phyloP scores from a whole-genome alignment of 2,797 vertebrate species.

The Catharus ustulatus region DNA sequence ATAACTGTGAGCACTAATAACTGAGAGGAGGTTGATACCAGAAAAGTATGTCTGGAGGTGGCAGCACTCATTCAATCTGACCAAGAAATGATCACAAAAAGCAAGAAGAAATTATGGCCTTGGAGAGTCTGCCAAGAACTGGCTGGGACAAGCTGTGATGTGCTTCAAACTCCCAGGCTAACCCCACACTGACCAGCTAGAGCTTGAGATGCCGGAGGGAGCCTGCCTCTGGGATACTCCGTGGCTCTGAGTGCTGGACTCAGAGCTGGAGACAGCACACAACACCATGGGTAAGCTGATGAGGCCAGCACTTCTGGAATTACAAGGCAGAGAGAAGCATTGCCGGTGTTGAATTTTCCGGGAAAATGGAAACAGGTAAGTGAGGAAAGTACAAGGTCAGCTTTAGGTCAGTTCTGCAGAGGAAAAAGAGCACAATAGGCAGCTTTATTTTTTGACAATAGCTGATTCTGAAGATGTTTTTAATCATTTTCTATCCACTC shows the following conservation, averaged over 20 bases:
- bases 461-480: not conserved
- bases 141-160: not conserved
- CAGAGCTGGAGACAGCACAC: not conserved
- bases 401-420: not conserved
- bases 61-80: not conserved
- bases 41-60: not conserved
- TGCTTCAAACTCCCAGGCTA: not conserved
- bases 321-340: not conserved
- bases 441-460: not conserved
- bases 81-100: not conserved
- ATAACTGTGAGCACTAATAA: not conserved
- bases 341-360: not conserved
- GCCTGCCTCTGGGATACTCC: not conserved
- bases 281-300: not conserved
- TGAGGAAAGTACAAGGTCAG: not conserved
- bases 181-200: not conserved
- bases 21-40: not conserved
- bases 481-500: not conserved
- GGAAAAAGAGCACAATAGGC: not conserved
- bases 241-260: not conserved
- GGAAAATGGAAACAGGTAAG: not conserved
- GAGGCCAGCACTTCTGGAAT: not conserved
- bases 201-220: not conserved
- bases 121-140: not conserved
- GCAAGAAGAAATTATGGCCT: not conserved